Evolutionary conservation across 2,113 vertebrate species (phyloP).

Genomic region (Solenodon paradoxus): DNA sequence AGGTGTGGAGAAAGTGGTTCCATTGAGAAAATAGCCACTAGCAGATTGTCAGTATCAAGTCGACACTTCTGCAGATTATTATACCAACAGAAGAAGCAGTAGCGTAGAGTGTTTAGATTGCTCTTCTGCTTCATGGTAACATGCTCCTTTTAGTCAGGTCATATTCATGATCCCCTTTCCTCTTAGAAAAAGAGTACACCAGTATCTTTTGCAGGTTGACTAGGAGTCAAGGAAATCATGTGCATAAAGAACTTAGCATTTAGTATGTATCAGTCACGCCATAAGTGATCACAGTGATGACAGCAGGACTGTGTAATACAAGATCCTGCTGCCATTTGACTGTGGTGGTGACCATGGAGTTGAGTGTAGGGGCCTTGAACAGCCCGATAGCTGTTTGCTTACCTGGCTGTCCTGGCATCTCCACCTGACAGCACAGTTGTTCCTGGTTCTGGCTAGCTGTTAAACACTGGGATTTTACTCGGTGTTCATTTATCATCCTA

Average conservation of each 20-base stretch:
- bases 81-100: not conserved
- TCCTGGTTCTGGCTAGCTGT: not conserved
- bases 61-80: not conserved
- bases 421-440: not conserved
- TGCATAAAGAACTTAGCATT: not conserved
- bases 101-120: not conserved
- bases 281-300: not conserved
- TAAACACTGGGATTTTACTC: not conserved
- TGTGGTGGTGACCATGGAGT: not conserved
- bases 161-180: not conserved
- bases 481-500: not conserved
- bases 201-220: not conserved
- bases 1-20: not conserved
- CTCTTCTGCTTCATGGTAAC: not conserved
- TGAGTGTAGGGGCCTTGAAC: not conserved
- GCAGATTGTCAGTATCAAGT: not conserved
- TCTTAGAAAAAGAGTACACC: not conserved
- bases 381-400: not conserved
- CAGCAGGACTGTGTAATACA: not conserved
- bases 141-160: not conserved
- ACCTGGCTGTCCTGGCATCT: not conserved
- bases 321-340: not conserved
- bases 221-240: not conserved
- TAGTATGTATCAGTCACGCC: not conserved
- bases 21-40: not conserved